phyloP scores from a whole-genome alignment of 2,888 invertebrate genomes.

The Aproaerema taeniolella region DNA sequence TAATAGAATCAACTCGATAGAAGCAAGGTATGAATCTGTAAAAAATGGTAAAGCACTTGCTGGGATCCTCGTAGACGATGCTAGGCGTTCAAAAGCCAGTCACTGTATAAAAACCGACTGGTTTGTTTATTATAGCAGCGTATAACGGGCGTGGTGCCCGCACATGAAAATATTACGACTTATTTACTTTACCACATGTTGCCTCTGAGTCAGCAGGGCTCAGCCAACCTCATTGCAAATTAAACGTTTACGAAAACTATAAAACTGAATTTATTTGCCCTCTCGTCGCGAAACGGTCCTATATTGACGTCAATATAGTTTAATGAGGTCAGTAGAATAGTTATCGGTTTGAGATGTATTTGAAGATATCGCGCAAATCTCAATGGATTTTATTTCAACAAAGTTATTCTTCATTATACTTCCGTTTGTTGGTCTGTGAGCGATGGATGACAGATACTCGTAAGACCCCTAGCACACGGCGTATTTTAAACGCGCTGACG shows the following conservation, averaged over 20 bases:
- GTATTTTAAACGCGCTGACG: too few species aligned
- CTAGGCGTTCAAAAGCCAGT: slow-evolving; percentile 42
- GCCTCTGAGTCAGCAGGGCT: slow-evolving; percentile 43
- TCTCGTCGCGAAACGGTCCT: neutral
- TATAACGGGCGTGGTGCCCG: slow-evolving; percentile 58
- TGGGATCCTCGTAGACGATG: slow-evolving; percentile 42
- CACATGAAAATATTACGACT: slow-evolving; percentile 68
- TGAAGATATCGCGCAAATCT: too few species aligned
- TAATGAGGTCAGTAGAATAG: too few species aligned
- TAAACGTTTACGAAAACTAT: slow-evolving; percentile 5
- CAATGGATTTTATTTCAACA: too few species aligned
- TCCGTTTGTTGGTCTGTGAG: too few species aligned
- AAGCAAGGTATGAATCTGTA: too few species aligned
- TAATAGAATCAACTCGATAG: too few species aligned
- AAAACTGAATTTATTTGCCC: neutral
- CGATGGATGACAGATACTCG: too few species aligned
- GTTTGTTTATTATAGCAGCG: slow-evolving; percentile 66
- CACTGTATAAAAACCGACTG: slow-evolving; percentile 70
- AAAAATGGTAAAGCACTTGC: slow-evolving; percentile 39
- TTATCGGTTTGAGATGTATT: too few species aligned
- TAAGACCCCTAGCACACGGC: too few species aligned
- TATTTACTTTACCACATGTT: slow-evolving; percentile 66
- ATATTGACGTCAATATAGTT: slow-evolving; percentile 8
- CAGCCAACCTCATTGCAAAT: slow-evolving; percentile 27
- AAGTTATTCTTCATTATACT: too few species aligned